Evolutionary conservation across 2,888 invertebrate genomes (phyloP), one percentile per base, ranked within the genome.

Genomic region (Lepidocyrtinus sp.): DNA sequence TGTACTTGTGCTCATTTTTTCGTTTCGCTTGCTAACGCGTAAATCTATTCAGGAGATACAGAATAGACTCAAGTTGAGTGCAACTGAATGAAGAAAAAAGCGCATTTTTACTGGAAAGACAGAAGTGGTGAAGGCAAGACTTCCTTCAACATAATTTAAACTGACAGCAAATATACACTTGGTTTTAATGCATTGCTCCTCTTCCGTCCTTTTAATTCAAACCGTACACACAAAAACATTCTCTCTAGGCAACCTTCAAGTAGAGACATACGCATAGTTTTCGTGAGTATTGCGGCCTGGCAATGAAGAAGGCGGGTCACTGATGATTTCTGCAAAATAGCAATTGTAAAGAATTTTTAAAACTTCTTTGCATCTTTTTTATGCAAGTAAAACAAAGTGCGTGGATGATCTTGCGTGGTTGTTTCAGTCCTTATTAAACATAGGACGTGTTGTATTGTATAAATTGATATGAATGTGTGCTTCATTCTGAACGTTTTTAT

Each of bases 141-240:
- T 59, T 75, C 27, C 27, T 69, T 46, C 27, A 36, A 27, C 36
- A 62, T 68, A 75, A 68, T 76, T 63, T 55, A 76, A 63, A 70
- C 27, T 69, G 76, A 76, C 76, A 76, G 27, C 75, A 69, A 61
- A 75, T 67, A 67, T 67, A 61, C 74, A 67, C 74, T 55, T 55
- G 5, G n/a, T 46, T 67, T 75, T 70, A 75, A 69, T 69, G 69
- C 61, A 50, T 69, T 22, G 45, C 45, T 21, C 26, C 67, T 21
- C 36, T 36, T 36, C 5, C 67, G 21, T 36, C 63, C 45, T 21
- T 36, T 62, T 61, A 61, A 75, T 61, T 65, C 68, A 68, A 21
- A 64, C 61, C 64, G 73, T 36, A 21, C 9, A n/a, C 45, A 24
- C 36, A 61, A 59, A 45, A 62, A 62, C 26, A 45, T 24, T 62